Percentiles rank a stretch among this genome's conserved stretches.
Conservation (phyloP, 2,113 vertebrate genomes). For the Lagopus muta region DNA sequence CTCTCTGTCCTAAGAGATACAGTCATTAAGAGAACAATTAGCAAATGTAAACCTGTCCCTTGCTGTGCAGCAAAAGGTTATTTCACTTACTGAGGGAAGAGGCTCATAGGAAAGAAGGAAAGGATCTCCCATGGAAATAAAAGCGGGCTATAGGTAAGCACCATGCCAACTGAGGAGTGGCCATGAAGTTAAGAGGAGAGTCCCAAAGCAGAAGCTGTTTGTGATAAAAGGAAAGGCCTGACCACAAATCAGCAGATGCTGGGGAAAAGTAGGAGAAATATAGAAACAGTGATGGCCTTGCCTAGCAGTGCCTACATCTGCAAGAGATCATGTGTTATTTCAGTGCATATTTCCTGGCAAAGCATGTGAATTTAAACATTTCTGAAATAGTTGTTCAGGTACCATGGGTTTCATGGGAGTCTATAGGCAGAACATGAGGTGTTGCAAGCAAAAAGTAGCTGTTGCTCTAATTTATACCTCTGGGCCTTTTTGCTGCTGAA, state of each 20-base stretch:
- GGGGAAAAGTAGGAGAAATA: not conserved
- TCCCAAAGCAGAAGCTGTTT: not conserved
- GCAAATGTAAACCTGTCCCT: not conserved
- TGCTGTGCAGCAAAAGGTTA: not conserved
- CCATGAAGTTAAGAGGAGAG: not conserved
- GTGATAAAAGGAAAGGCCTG: not conserved
- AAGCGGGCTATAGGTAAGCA: not conserved
- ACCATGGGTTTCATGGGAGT: not conserved
- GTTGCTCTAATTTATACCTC: constrained; percentile 54
- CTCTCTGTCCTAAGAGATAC: not conserved
- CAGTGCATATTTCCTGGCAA: not conserved
- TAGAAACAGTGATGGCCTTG: accelerated
- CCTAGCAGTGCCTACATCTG: not conserved
- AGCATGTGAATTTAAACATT: not conserved
- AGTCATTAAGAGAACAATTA: not conserved
- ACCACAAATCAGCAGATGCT: not conserved
- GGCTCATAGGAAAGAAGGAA: not conserved
- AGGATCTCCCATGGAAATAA: not conserved
- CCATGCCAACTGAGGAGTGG: not conserved
- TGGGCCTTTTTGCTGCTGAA: constrained; percentile 23
- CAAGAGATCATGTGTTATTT: not conserved
- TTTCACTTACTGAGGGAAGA: not conserved
- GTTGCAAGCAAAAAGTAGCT: constrained; percentile 2
- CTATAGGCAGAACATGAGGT: not conserved
- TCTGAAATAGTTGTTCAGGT: not conserved